These are phyloP conservation scores for Mechanitis messenoides DNA, from an alignment of 2,888 invertebrate genomes.

Conservation along the genomic window DNA sequence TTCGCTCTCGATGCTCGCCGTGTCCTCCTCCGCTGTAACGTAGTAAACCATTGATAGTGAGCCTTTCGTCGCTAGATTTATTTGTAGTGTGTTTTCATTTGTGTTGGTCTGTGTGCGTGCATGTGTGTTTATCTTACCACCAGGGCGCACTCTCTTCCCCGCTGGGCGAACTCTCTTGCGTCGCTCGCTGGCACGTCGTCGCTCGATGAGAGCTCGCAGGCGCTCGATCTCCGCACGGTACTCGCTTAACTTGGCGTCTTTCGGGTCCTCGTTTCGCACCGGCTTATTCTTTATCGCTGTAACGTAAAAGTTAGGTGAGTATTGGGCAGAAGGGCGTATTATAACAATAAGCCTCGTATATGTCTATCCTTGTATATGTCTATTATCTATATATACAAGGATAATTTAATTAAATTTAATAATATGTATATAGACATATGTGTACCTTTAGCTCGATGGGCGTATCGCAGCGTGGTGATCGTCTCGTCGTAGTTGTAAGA, in stretches of 20 bases:
- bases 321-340: too few species aligned
- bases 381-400: too few species aligned
- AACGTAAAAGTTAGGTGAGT: too few species aligned
- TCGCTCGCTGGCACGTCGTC: slow-evolving; percentile 48
- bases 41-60: too few species aligned
- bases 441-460: slow-evolving; percentile 91
- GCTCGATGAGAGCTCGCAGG: slow-evolving; percentile 71
- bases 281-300: slow-evolving; percentile 98
- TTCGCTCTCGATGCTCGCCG: slow-evolving; percentile 69
- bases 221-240: slow-evolving; percentile 96
- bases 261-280: slow-evolving; percentile 98
- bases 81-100: too few species aligned
- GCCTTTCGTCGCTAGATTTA: too few species aligned
- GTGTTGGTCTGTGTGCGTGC: too few species aligned
- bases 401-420: too few species aligned
- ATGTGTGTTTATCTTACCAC: slow-evolving; percentile 1
- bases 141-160: too few species aligned
- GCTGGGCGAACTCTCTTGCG: slow-evolving; percentile 27
- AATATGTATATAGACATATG: too few species aligned
- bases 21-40: slow-evolving; percentile 54
- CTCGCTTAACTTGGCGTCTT: slow-evolving; percentile 96
- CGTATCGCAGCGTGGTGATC: slow-evolving; percentile 95
- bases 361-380: too few species aligned
- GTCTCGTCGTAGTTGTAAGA: slow-evolving; percentile 99
- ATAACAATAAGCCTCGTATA: too few species aligned